phyloP scores from a whole-genome alignment of 2,888 invertebrate species.

The Sarcophaga subvicina region DNA sequence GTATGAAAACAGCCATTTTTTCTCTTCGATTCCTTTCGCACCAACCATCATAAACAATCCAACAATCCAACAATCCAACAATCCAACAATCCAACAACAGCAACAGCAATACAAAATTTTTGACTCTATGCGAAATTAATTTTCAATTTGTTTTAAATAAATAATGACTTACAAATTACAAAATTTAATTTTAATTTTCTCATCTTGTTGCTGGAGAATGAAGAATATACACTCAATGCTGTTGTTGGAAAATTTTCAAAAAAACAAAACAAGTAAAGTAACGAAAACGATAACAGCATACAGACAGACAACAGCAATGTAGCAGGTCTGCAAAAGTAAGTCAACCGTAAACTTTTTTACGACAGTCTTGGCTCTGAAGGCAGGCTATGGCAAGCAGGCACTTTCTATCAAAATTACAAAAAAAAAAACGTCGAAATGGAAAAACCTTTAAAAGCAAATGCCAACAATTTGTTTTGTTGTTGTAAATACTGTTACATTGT shows the following conservation, averaged over 20 bases:
- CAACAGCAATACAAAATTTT: constrained; percentile 16
- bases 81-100: constrained; percentile 58
- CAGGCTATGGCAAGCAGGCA: constrained; percentile 9
- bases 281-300: background rate
- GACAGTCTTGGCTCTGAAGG: background rate
- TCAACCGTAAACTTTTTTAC: constrained; percentile 47
- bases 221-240: background rate
- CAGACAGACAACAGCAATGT: background rate
- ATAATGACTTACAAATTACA: constrained; percentile 81
- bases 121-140: constrained; percentile 80
- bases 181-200: constrained; percentile 81
- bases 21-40: background rate
- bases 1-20: background rate
- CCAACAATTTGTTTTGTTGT: constrained; percentile 40
- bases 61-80: constrained; percentile 54
- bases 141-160: constrained; percentile 82
- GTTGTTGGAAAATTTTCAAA: constrained; percentile 31
- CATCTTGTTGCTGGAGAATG: constrained; percentile 47
- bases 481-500: background rate
- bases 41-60: constrained; percentile 13
- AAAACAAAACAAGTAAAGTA: background rate
- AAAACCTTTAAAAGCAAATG: constrained; percentile 32
- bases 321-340: constrained; percentile 29
- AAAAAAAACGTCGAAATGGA: background rate
- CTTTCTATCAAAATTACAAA: constrained; percentile 22